phyloP scores from a whole-genome alignment of 2,113 vertebrate genomes.

The Hippopotamus amphibius region DNA sequence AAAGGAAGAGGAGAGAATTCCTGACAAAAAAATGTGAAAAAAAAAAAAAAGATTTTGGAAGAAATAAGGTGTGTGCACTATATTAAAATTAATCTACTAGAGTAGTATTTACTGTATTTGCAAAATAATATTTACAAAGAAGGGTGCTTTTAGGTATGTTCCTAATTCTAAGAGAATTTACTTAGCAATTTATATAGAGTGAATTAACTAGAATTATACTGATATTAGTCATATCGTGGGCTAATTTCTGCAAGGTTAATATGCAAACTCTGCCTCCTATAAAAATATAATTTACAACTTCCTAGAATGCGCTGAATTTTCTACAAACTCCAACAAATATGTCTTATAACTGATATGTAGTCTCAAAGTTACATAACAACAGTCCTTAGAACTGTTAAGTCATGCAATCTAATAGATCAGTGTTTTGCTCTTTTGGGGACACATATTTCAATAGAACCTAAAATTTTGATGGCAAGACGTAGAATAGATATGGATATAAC shows the following conservation, averaged over 20 bases:
- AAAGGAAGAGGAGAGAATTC: neutral
- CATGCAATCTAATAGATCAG: neutral
- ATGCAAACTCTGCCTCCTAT: neutral
- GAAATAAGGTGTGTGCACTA: neutral
- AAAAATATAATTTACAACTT: constrained; percentile 27
- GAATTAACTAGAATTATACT: neutral
- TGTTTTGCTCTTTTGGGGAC: neutral
- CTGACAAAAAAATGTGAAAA: neutral
- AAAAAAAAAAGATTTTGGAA: neutral
- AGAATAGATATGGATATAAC: neutral
- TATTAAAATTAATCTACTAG: neutral
- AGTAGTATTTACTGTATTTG: neutral
- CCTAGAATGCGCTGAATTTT: neutral
- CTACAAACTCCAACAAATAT: neutral
- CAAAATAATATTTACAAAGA: constrained; percentile 36
- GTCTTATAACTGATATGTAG: neutral
- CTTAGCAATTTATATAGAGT: neutral
- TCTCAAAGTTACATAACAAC: neutral
- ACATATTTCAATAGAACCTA: neutral
- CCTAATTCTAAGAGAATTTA: constrained; percentile 48
- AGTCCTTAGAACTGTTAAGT: neutral
- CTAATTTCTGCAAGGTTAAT: constrained; percentile 10
- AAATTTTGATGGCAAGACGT: constrained; percentile 4
- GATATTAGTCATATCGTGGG: neutral
- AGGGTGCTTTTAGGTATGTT: neutral